Evolutionary conservation across 1,140 invertebrate genomes (phyloP), one percentile per base, ranked within the genome.

Genomic region (Trichoplusia ni): DNA sequence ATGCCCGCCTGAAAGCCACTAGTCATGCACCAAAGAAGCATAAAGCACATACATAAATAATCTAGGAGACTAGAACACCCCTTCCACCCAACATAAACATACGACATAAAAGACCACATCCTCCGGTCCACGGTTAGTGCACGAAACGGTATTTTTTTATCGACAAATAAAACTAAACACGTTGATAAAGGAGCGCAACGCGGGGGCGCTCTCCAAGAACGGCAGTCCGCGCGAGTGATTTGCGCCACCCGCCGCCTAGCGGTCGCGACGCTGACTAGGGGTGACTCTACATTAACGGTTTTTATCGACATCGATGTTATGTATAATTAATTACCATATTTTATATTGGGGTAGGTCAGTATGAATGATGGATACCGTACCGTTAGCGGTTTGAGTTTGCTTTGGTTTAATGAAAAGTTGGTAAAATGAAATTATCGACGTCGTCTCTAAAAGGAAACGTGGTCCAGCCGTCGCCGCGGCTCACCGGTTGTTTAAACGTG

Each of bases 221-320:
- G 86, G 86, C 79, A 87, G 84, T 89, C 75, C 86, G 84, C 87
- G 87, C 84, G 87, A 87, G 77, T 89, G 87, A 86, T 82, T 85
- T 82, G 87, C 86, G 73, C 86, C 86, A 83, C 86, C 84, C 80
- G 82, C 71, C 63, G 75, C 78, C 75, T 76, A 76, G 80, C 73
- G 83, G 79, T 83, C 84, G 82, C 84, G 81, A 75, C 80, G 69
- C 70, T 69, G 46, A 38, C 69, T 82, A 86, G 84, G 71, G 84
- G 70, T 84, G 86, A 69, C 9, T 47, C 33, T 18, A 31, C 25
- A 37, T 29, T 31, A 42, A 53, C 69, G 54, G 44, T 64, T 69
- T 73, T 75, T 79, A 75, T 89, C 82, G 84, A 86, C 75, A 78
- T 78, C 70, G 71, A 78, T 29, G 33, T 33, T 44, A 58, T 27